Conservation (phyloP, 2,113 vertebrate species). For the Corvus cornix region DNA sequence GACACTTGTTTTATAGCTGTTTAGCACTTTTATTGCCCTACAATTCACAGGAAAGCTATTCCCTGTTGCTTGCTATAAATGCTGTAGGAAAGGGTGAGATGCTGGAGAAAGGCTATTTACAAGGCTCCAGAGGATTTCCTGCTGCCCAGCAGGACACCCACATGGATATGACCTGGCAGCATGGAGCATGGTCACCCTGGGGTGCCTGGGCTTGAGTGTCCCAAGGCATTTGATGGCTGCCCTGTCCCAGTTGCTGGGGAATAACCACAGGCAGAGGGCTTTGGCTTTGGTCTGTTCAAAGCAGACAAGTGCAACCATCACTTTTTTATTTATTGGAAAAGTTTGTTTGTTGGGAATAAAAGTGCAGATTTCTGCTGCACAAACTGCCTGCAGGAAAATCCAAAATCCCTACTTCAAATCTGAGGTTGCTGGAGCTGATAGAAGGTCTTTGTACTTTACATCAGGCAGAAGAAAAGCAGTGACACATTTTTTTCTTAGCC, state of each 20-base stretch:
- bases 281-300: not conserved
- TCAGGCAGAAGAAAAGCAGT: not conserved
- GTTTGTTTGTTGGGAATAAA: not conserved
- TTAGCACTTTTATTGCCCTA: not conserved
- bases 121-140: not conserved
- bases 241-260: fast-evolving
- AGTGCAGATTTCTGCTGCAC: not conserved
- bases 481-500: not conserved
- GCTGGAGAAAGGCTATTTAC: not conserved
- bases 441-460: not conserved
- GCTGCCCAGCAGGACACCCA: not conserved
- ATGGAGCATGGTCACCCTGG: not conserved
- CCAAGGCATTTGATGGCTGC: not conserved
- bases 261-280: not conserved
- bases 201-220: fast-evolving
- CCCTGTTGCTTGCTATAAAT: not conserved
- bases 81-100: not conserved
- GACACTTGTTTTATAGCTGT: not conserved
- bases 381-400: not conserved
- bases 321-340: not conserved
- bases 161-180: not conserved
- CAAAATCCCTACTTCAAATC: not conserved
- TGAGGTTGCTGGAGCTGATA: not conserved
- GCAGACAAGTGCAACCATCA: not conserved
- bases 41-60: not conserved